Evolutionary conservation across 1,140 invertebrate genomes (phyloP), one percentile per base, ranked within the genome.

Genomic region (Latrodectus geometricus): DNA sequence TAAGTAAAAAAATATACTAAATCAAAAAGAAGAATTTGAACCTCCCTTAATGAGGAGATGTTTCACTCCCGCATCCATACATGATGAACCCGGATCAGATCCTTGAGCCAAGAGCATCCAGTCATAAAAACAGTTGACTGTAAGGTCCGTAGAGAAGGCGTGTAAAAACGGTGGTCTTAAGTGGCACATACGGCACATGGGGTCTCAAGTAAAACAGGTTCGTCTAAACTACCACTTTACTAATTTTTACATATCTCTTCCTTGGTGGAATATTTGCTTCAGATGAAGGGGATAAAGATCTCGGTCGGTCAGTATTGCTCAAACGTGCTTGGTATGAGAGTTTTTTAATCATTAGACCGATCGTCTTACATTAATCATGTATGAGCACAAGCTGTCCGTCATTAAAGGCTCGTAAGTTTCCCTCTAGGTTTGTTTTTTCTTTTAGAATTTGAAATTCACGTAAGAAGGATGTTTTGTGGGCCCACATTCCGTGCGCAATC

Each of bases 41-140:
- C 66, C 78, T 9, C 12, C 9, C 70, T 75, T 75, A 83, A 83
- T 83, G 81, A 83, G 23, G 15, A 21, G 35, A 49, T 35, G 66
- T 74, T 74, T 83, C 65, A 83, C 74, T 75, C 81, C 20, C 81
- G n/a, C 20, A 21, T 81, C 35, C 68, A 50, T 72, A 72, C 52
- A n/a, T 81, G 72, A 73, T 74, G 81, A 83, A 83, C 81, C 81
- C 54, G 81, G 81, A 83, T 83, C 81, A 83, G 74, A 83, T 79
- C 9, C 66, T 48, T 8, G 50, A 35, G 52, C 50, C 35, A 72
- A 54, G 50, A 48, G 12, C 79, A 72, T 72, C 79, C 79, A 81
- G 48, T 66, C 23, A 79, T 35, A 70, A 21, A 70, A 61, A 70
- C 66, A 80, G 66, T 61, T 35, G 56, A 75, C 70, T 49, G 2